phyloP scores from a whole-genome alignment of 2,113 vertebrate genomes.

The Sebastes schlegelii region DNA sequence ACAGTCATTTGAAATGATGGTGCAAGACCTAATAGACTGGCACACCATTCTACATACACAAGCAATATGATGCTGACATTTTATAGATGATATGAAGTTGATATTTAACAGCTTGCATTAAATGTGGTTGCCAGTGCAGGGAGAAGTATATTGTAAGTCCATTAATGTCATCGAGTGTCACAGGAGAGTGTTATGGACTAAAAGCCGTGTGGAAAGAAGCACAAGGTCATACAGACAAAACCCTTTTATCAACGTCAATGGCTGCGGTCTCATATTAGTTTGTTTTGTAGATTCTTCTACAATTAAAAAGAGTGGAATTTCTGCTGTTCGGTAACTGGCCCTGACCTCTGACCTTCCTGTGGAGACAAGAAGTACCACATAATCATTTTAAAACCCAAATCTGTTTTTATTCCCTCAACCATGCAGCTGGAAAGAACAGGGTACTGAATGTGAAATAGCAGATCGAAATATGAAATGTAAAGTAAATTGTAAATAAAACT shows the following conservation, averaged over 20 bases:
- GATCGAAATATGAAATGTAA: constrained; percentile 64
- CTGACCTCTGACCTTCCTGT: constrained; percentile 4
- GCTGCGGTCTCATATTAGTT: background rate
- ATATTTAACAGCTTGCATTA: constrained; percentile 33
- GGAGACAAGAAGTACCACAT: background rate
- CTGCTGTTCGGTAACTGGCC: constrained; percentile 1
- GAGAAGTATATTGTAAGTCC: background rate
- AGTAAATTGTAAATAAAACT: constrained; percentile 63
- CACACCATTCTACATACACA: constrained; percentile 15
- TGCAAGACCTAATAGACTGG: background rate
- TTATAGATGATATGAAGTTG: constrained; percentile 9
- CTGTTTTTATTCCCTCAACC: constrained; percentile 1
- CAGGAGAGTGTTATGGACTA: background rate
- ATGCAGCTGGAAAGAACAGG: background rate
- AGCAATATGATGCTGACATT: constrained; percentile 11
- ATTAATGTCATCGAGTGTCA: constrained; percentile 3
- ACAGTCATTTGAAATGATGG: constrained; percentile 35
- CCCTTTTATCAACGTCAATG: background rate
- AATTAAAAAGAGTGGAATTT: background rate
- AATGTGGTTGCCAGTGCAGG: background rate
- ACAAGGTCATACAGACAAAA: constrained; percentile 17
- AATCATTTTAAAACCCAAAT: constrained; percentile 22
- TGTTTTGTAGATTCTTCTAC: background rate
- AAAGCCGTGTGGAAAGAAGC: background rate
- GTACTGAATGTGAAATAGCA: constrained; percentile 32